Evolutionary conservation across 1,140 invertebrate species (phyloP).

Genomic region (Lepidurus couesii): DNA sequence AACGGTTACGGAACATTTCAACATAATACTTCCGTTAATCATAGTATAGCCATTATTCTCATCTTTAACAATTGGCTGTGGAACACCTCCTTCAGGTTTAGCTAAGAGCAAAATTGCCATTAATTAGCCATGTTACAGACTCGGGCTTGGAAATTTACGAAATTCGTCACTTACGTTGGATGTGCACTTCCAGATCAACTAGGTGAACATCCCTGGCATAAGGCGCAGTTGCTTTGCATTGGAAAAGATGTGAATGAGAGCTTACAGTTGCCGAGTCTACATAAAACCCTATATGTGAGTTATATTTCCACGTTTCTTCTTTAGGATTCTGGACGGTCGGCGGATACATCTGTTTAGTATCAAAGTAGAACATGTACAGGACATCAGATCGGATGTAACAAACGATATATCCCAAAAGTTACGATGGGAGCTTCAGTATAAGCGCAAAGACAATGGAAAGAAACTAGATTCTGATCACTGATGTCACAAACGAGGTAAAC

Average conservation of each 20-base stretch:
- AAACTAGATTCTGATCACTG: no score
- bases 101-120: background rate
- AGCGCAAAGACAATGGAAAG: no score
- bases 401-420: no score
- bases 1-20: background rate
- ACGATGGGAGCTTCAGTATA: no score
- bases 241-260: background rate
- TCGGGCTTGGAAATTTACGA: background rate
- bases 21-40: background rate
- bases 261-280: background rate
- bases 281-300: background rate
- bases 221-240: background rate
- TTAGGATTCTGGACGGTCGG: background rate
- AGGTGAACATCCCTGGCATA: background rate
- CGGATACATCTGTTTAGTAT: background rate
- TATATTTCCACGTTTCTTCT: background rate
- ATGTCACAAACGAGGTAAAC: no score
- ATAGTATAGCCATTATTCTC: background rate
- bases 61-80: background rate
- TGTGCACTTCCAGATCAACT: background rate
- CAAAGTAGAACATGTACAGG: background rate
- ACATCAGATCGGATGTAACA: no score
- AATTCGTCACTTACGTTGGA: background rate
- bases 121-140: background rate
- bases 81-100: background rate